phyloP scores from a whole-genome alignment of 2,888 invertebrate genomes.

The Neria commutata region DNA sequence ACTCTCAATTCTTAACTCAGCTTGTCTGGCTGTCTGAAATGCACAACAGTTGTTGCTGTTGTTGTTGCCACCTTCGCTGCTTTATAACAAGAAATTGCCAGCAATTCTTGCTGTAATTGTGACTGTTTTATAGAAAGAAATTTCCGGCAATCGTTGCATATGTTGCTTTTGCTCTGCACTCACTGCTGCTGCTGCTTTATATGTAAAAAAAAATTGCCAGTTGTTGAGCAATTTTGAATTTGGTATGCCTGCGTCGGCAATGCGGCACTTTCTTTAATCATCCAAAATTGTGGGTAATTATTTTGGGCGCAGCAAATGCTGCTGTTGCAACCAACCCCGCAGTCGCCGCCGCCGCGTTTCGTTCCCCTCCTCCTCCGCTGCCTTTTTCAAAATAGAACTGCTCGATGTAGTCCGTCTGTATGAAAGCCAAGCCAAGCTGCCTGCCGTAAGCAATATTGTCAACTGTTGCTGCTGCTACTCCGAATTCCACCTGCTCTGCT shows the following conservation, averaged over 20 bases:
- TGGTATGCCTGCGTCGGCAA: not conserved
- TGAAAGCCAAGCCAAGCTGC: slow-evolving; percentile 34
- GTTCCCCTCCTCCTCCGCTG: slow-evolving; percentile 46
- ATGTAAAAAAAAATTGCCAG: not conserved
- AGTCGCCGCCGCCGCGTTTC: slow-evolving; percentile 7
- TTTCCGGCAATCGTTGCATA: too few species aligned
- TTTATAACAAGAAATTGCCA: too few species aligned
- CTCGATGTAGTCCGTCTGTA: slow-evolving; percentile 53
- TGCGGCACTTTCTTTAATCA: slow-evolving; percentile 37
- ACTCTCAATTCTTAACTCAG: too few species aligned
- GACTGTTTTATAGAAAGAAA: too few species aligned
- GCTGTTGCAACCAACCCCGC: slow-evolving; percentile 2
- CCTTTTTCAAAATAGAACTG: slow-evolving; percentile 58
- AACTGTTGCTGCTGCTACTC: slow-evolving; percentile 12
- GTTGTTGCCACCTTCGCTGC: too few species aligned
- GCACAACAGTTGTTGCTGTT: too few species aligned
- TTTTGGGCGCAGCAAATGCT: slow-evolving; percentile 14
- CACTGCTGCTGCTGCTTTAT: not conserved
- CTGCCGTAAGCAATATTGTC: not conserved
- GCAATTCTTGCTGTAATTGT: too few species aligned
- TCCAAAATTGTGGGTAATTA: slow-evolving; percentile 36
- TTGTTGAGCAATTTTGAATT: not conserved
- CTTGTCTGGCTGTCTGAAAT: too few species aligned
- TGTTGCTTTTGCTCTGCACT: not conserved
- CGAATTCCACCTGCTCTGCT: too few species aligned